Evolutionary conservation across 2,888 invertebrate genomes (phyloP).

Genomic region (Amaurobius ferox): DNA sequence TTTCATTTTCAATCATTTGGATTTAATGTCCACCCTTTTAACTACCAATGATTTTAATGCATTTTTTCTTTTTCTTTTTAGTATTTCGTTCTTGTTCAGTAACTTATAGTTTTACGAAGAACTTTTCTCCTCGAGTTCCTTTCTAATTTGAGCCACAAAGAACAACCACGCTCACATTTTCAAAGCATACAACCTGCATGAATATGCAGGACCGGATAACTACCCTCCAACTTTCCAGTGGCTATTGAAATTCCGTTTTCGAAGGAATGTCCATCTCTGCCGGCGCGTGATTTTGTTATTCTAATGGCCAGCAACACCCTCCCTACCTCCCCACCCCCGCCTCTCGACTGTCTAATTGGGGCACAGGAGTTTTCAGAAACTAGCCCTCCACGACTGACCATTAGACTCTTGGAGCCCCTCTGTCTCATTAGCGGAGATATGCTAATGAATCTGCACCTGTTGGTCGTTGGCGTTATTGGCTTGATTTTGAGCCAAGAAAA

Average conservation of each 20-base stretch:
- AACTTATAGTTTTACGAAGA: no score
- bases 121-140: no score
- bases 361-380: conserved; percentile 8
- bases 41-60: no score
- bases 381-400: conserved; percentile 3
- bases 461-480: conserved; percentile 54
- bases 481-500: conserved; percentile 44
- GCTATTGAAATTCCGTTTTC: conserved; percentile 17
- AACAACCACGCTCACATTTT: background rate
- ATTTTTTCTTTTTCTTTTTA: no score
- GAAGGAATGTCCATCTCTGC: conserved; percentile 14
- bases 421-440: conserved; percentile 8
- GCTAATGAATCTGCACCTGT: background rate
- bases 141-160: conserved; percentile 1
- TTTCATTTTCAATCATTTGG: no score
- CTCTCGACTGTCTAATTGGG: background rate
- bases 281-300: conserved; percentile 20
- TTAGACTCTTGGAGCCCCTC: background rate
- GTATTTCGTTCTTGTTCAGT: no score
- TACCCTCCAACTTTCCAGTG: conserved; percentile 4
- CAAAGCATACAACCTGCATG: no score
- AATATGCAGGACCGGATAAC: background rate
- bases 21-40: no score
- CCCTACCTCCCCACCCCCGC: conserved; percentile 8
- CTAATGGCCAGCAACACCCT: conserved; percentile 1